Evolutionary conservation across 2,797 vertebrate genomes (phyloP).

Genomic region (Epinephelus malabaricus): DNA sequence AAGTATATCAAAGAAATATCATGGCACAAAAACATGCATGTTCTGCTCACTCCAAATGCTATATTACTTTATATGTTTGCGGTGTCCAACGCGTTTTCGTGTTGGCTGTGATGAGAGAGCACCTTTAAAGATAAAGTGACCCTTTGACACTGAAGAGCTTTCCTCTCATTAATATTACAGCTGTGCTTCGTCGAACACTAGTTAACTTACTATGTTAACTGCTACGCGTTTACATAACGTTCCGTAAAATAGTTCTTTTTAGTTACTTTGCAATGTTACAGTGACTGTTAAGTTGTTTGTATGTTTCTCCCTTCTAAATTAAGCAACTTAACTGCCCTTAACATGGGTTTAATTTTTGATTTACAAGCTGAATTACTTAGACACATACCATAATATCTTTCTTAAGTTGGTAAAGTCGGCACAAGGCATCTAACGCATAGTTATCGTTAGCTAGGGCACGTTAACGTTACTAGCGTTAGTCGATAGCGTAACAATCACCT

Average conservation of each 20-base stretch:
- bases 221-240: not conserved
- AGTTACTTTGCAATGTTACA: no score
- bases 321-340: no score
- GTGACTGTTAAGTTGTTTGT: not conserved
- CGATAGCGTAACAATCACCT: not conserved
- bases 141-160: not conserved
- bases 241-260: no score
- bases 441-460: not conserved
- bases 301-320: not conserved
- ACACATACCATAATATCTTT: not conserved
- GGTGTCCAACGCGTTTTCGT: not conserved
- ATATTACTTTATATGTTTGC: not conserved
- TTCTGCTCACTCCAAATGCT: not conserved
- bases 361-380: fast-evolving
- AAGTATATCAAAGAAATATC: not conserved
- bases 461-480: not conserved
- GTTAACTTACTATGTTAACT: no score
- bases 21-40: not conserved
- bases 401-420: no score
- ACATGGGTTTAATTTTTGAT: no score
- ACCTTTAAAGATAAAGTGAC: not conserved
- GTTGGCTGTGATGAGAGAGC: not conserved
- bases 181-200: not conserved
- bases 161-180: no score
- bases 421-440: not conserved